Evolutionary conservation across 2,888 invertebrate species (phyloP).

Genomic region (Odontocolon sp.): DNA sequence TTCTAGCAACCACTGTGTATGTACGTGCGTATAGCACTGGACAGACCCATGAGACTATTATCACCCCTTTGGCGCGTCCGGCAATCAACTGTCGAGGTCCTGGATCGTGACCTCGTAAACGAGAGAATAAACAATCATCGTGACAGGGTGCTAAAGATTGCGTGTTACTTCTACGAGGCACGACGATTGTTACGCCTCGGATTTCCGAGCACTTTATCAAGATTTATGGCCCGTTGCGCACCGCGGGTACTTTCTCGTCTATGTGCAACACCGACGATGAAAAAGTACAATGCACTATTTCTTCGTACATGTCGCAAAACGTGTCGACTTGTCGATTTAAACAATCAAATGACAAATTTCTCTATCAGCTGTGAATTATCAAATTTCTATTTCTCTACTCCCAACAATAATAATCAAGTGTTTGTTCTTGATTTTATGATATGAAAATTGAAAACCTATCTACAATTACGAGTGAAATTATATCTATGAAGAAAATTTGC

Average conservation of each 20-base stretch:
- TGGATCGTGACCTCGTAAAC: conserved; percentile 53
- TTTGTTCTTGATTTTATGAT: not conserved
- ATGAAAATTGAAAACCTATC: not conserved
- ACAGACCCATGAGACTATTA: not conserved
- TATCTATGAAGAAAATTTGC: not conserved
- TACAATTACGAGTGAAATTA: not conserved
- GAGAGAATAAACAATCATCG: conserved; percentile 30
- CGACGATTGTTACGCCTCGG: conserved; percentile 16
- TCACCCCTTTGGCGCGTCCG: not conserved
- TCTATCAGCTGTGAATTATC: not conserved
- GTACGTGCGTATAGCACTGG: not conserved
- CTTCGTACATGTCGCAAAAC: not conserved
- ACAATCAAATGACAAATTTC: not conserved
- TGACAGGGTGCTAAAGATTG: conserved; percentile 26
- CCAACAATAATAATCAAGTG: too few relatives aligned
- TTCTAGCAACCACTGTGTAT: too few relatives aligned
- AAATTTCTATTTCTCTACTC: not conserved
- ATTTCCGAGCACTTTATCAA: conserved; percentile 40
- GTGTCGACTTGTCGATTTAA: too few relatives aligned
- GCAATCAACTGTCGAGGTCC: conserved; percentile 13
- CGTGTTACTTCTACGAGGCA: conserved; percentile 12
- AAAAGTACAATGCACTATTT: not conserved
- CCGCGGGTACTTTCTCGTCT: not conserved
- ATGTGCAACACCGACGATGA: not conserved
- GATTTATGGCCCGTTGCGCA: conserved; percentile 24